Conservation (phyloP, 2,888 invertebrate species). For the Calameuta pallipes region DNA sequence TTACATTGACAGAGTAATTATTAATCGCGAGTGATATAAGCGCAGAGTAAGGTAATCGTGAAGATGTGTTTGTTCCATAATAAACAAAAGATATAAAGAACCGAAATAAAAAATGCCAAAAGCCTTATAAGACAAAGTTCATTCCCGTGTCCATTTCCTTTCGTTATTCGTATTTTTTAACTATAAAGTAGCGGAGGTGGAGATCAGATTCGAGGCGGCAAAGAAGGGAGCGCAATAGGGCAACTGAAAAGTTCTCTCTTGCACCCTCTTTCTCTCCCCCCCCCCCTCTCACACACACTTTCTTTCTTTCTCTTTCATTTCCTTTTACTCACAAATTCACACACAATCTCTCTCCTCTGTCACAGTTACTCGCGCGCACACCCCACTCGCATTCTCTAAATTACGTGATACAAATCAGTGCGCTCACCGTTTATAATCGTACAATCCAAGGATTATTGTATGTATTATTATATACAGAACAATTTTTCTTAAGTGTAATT, state of each 20-base stretch:
- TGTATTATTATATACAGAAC: conserved; percentile 39
- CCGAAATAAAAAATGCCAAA: neutral
- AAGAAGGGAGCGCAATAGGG: neutral
- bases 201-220: neutral
- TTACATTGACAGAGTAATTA: neutral
- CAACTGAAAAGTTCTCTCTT: neutral
- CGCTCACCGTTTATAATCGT: conserved; percentile 56
- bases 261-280: neutral
- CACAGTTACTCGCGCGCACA: neutral
- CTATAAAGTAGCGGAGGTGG: neutral
- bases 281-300: too few species aligned
- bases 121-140: neutral
- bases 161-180: neutral
- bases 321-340: neutral
- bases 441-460: conserved; percentile 54
- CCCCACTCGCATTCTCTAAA: conserved; percentile 26
- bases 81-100: neutral
- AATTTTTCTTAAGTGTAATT: conserved; percentile 45
- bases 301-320: neutral
- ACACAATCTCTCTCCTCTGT: neutral
- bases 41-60: neutral
- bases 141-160: neutral
- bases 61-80: neutral
- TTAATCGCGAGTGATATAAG: neutral
- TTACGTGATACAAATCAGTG: conserved; percentile 59